These are phyloP conservation scores for Tenodera sinensis DNA, from an alignment of 2,888 invertebrate species.

Conservation along the genomic window DNA sequence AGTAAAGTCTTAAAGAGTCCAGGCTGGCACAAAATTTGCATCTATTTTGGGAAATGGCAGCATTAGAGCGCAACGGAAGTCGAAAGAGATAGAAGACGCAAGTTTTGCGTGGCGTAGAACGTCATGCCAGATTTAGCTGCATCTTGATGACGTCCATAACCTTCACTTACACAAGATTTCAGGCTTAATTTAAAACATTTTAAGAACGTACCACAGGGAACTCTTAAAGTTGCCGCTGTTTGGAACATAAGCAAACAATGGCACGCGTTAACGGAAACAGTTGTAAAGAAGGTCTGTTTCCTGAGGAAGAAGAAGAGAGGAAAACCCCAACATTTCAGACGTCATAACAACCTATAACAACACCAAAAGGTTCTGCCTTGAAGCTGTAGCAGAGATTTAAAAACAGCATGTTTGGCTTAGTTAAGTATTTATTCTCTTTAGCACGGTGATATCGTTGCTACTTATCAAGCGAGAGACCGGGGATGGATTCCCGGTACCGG, in stretches of 20 bases:
- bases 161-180: neutral
- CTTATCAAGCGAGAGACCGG: too few species aligned
- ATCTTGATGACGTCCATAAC: neutral
- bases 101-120: neutral
- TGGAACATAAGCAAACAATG: neutral
- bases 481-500: too few species aligned
- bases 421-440: too few species aligned
- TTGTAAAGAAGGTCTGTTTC: neutral
- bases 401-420: too few species aligned
- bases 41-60: neutral
- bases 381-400: too few species aligned
- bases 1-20: neutral
- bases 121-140: neutral
- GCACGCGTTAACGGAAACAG: neutral
- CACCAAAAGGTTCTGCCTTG: too few species aligned
- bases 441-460: too few species aligned
- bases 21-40: neutral
- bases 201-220: neutral
- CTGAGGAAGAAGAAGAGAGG: neutral
- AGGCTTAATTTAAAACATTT: neutral
- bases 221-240: neutral
- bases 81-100: neutral
- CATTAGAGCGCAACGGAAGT: neutral
- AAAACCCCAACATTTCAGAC: neutral
- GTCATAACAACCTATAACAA: too few species aligned